Conservation (phyloP, 2,113 vertebrate genomes). For the Callocephalon fimbriatum region DNA sequence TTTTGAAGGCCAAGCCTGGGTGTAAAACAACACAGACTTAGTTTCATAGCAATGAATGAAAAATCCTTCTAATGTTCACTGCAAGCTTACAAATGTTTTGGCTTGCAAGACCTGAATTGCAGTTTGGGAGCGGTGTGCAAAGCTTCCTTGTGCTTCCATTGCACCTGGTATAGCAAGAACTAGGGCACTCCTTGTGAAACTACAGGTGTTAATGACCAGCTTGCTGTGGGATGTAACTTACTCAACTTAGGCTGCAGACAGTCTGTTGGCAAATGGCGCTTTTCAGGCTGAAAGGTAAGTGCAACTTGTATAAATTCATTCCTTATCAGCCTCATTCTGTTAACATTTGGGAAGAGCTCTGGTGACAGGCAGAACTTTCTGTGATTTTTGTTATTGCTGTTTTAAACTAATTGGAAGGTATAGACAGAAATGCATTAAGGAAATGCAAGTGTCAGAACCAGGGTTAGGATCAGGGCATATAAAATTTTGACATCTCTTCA, state of each 20-base stretch:
- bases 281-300: not conserved
- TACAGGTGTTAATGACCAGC: not conserved
- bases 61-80: not conserved
- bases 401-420: not conserved
- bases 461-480: not conserved
- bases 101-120: not conserved
- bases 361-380: not conserved
- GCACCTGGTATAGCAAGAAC: not conserved
- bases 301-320: not conserved
- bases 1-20: not conserved
- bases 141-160: not conserved
- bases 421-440: not conserved
- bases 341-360: not conserved
- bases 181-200: not conserved
- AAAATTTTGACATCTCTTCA: not conserved
- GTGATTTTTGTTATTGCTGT: not conserved
- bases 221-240: not conserved
- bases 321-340: not conserved
- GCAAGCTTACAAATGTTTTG: not conserved
- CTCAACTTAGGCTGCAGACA: not conserved
- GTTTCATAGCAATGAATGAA: not conserved
- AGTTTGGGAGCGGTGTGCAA: not conserved
- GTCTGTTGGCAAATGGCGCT: not conserved
- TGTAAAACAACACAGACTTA: not conserved
- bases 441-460: not conserved